Evolutionary conservation across 2,113 vertebrate genomes (phyloP), one percentile per base, ranked within the genome.

Genomic region (Edolisoma coerulescens): DNA sequence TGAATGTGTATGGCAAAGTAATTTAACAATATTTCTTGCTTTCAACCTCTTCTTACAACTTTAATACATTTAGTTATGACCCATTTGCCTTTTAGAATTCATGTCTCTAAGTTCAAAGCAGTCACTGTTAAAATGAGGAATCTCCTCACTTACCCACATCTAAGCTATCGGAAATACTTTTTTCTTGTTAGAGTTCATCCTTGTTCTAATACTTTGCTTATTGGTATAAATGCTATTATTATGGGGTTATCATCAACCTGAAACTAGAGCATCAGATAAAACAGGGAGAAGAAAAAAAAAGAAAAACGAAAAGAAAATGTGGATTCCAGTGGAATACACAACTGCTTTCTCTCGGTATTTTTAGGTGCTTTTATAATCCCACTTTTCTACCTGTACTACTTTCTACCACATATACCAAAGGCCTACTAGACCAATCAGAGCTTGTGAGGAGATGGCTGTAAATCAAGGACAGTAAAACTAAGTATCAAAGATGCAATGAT

Each of bases 61-160:
- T 95, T 63, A 94, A 94, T 67, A 82, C 19, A 74, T 88, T 87
- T 84, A 92, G 73, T 82, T 95, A 87, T 91, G 87, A 96, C 71
- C 94, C 50, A 50, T 73, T 82, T 93, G 74, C 67, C 53, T 88
- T 95, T 88, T 77, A 76, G 84, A 17, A 90, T 84, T 85, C 85
- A 70, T 33, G 67, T 77, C 59, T 88, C 26, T 33, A 85, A 73
- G 54, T 85, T 95, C 87, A 94, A 95, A 91, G 75, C 33, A 83
- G 75, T 16, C 78, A 61, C 35, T 84, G 37, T 86, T 90, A 81
- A 90, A 92, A 86, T 80, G 54, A 69, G 3, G 1, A 74, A 89
- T 56, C n/a, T 61, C 80, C 56, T 81, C 56, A 67, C 57, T 90
- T 73, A 59, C 24, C 54, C 45, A 33, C 56, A 81, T 37, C 41